A percentile compares a stretch with the other conserved stretches of the same genome.
phyloP scores from a whole-genome alignment of 2,113 vertebrate genomes.

The Monopterus albus region DNA sequence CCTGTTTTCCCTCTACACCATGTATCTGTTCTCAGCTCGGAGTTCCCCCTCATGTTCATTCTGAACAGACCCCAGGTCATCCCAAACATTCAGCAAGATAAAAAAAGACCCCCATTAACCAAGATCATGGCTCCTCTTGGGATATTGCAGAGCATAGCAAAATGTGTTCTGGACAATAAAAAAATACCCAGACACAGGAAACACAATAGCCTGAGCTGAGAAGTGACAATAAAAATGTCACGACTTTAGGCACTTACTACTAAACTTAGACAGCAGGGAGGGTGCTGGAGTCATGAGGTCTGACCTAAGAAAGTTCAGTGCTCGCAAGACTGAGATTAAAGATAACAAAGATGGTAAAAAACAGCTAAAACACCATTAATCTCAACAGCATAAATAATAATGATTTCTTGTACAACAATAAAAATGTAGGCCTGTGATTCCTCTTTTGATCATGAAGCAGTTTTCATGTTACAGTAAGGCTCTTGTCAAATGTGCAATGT shows the following conservation, averaged over 20 bases:
- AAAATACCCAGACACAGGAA: constrained; percentile 55
- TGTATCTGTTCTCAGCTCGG: constrained; percentile 7
- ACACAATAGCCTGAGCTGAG: constrained; percentile 36
- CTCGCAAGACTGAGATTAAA: constrained; percentile 34
- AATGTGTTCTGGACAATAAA: constrained; percentile 52
- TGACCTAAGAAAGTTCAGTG: constrained; percentile 51
- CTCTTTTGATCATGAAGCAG: constrained; percentile 21
- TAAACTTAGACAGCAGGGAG: constrained; percentile 44
- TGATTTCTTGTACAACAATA: constrained; percentile 26
- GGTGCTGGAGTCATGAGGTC: constrained; percentile 30
- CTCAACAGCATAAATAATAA: constrained; percentile 22
- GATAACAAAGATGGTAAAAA: constrained; percentile 8
- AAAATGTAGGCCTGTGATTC: constrained; percentile 11
- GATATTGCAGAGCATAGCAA: constrained; percentile 29
- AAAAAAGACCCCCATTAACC: constrained; percentile 62
- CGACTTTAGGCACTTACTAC: constrained; percentile 35
- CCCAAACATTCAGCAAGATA: constrained; percentile 60
- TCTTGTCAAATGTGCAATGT: background rate
- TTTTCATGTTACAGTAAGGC: constrained; percentile 14
- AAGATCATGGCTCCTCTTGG: constrained; percentile 33
- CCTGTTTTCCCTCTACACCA: constrained; percentile 39
- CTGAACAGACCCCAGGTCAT: constrained; percentile 37
- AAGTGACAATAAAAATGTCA: constrained; percentile 62
- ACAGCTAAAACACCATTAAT: constrained; percentile 23
- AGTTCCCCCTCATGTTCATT: constrained; percentile 47